Evolutionary conservation across 2,797 vertebrate species (phyloP).

Genomic region (Gobionotothen gibberifrons): DNA sequence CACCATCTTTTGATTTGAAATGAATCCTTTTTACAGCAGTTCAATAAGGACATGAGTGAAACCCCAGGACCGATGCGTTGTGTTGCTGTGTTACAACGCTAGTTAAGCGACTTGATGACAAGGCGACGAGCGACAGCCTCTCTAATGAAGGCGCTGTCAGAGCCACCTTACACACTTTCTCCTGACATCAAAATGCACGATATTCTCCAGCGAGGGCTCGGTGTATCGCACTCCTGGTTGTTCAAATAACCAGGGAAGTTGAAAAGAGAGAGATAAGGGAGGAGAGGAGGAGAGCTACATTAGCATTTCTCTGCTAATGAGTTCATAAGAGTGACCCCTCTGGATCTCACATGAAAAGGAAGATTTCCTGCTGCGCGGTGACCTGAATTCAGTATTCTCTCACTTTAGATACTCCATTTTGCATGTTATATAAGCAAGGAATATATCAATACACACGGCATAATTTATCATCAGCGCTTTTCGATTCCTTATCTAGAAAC

Average conservation of each 20-base stretch:
- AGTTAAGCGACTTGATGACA: constrained; percentile 55
- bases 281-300: constrained; percentile 61
- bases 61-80: constrained; percentile 18
- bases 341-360: constrained; percentile 92
- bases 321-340: constrained; percentile 89
- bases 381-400: constrained; percentile 92
- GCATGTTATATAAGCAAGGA: constrained; percentile 84
- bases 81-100: constrained; percentile 47
- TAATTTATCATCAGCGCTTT: constrained; percentile 74
- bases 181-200: constrained; percentile 55
- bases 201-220: constrained; percentile 36
- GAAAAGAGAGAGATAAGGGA: constrained; percentile 49
- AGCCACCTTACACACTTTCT: constrained; percentile 39
- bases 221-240: constrained; percentile 38
- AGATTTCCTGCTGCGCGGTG: constrained; percentile 88
- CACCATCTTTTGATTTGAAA: constrained; percentile 5
- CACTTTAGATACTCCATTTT: constrained; percentile 86
- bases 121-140: constrained; percentile 49
- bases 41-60: neutral
- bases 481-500: constrained; percentile 39
- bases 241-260: constrained; percentile 68
- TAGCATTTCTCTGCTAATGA: constrained; percentile 91
- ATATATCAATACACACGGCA: constrained; percentile 73
- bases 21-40: constrained; percentile 7
- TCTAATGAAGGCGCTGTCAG: constrained; percentile 60